Base-by-base conservation (phyloP, 2,797 vertebrate species). In the Labeo calbasu region DNA sequence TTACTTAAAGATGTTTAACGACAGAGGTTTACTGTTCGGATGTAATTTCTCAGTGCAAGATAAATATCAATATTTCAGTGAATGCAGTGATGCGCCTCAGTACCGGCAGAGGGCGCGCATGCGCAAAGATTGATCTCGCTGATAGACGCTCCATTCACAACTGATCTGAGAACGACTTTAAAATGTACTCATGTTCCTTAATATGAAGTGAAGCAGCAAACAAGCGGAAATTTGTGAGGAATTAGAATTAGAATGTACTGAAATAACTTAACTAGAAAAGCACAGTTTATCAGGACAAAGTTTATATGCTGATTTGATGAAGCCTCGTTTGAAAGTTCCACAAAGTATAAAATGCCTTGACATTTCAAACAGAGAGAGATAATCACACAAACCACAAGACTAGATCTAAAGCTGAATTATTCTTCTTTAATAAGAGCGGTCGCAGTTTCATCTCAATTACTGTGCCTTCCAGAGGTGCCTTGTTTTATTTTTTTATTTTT, bases 31-130 rank as follows among this genome's bases (percentile, higher is more conserved):
- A 11, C 6, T 15, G 68, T n/a, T 9, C 3, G 43, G 43, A 71
- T 23, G 43, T 2, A 23, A 15, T 36, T 10, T 19, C 5, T 15
- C 28, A 0, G 61, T 8, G 25, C 2, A 28, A 15, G 63, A 66
- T 19, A 19, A 4, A 66, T 40, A 21, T 21, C 2, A n/a, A 13
- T 65, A 32, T 65, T 32, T 32, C 7, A 9, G 14, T 36, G 28
- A 66, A 36, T 10, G 43, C 4, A 50, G 69, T 50, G 36, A 43
- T 48, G 46, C 66, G 7, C 36, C 14, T 15, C 36, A 43, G 40
- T 1, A 5, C 23, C 70, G 51, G 70, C 70, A 72, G 70, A 72
- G 70, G 70, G 46, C 23, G 70, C 70, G 70, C 70, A 15, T 28
- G 46, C 70, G 70, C 70, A 72, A 17, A 28, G 2, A 23, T 13